Conservation (phyloP, 2,113 vertebrate genomes). For the Dromiciops gliroides region DNA sequence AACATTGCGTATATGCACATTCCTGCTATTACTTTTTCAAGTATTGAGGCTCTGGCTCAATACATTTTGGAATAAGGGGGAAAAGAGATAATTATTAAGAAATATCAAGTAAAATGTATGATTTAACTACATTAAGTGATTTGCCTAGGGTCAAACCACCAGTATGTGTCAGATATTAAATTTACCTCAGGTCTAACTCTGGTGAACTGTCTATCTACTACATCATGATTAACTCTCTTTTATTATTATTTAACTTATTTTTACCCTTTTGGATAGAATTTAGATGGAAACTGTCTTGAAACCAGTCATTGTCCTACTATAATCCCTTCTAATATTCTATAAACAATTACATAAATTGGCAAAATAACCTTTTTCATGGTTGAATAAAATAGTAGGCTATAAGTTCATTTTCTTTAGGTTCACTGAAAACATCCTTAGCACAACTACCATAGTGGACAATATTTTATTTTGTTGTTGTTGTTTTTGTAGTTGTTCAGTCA, state of each 20-base stretch:
- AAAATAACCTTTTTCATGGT: background rate
- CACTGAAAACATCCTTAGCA: background rate
- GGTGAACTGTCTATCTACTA: background rate
- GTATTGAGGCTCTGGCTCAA: background rate
- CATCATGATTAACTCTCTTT: background rate
- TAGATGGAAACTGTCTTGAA: background rate
- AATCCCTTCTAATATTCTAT: background rate
- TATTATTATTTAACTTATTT: background rate
- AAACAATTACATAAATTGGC: background rate
- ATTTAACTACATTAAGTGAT: background rate
- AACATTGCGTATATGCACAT: background rate
- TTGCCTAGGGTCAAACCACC: background rate
- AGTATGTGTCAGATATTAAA: background rate
- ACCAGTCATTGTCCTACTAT: background rate
- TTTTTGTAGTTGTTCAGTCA: background rate
- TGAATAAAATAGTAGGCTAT: background rate
- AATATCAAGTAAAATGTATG: background rate
- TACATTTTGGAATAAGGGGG: background rate
- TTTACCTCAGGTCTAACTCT: background rate
- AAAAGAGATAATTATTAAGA: background rate
- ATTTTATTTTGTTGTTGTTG: too few relatives aligned
- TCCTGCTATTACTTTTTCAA: background rate
- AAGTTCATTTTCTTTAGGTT: background rate
- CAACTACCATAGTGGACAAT: background rate
- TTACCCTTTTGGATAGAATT: background rate